These are phyloP conservation scores for Rhagium mordax DNA, from an alignment of 2,888 invertebrate genomes.

Conservation along the genomic window DNA sequence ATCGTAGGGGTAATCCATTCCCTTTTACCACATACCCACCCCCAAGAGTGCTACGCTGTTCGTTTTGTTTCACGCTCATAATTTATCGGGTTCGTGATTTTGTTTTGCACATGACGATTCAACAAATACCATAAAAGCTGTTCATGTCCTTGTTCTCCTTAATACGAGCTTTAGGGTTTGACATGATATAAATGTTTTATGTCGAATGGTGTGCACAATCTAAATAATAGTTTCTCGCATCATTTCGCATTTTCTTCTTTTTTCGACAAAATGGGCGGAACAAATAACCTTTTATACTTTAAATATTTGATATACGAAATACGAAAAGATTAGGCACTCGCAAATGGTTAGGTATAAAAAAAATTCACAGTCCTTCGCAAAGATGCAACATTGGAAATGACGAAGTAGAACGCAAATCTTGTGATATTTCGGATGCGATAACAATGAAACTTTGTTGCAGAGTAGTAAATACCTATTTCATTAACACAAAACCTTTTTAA, in stretches of 20 bases:
- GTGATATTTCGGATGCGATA: too few species aligned
- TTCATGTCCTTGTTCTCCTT: neutral
- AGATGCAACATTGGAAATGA: too few species aligned
- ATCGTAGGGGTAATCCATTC: slow-evolving; percentile 14
- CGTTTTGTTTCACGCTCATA: neutral
- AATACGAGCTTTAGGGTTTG: neutral
- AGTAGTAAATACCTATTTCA: too few species aligned
- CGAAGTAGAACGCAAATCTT: too few species aligned
- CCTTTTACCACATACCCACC: neutral
- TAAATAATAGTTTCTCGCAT: neutral
- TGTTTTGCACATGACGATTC: neutral
- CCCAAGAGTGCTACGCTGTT: neutral
- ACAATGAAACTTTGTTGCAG: too few species aligned
- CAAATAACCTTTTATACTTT: too few species aligned
- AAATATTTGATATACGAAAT: too few species aligned
- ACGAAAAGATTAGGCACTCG: too few species aligned
- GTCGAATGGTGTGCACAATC: neutral
- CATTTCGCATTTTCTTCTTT: neutral
- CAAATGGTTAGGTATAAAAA: too few species aligned
- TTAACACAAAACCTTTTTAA: too few species aligned
- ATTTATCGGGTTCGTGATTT: slow-evolving; percentile 11
- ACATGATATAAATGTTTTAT: neutral
- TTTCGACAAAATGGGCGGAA: neutral
- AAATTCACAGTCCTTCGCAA: too few species aligned
- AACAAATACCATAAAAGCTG: neutral